A percentile compares a stretch with the other conserved stretches of the same genome.
These are phyloP conservation scores for Druceiella hillmani DNA, from an alignment of 2,888 invertebrate species.

Conservation along the genomic window DNA sequence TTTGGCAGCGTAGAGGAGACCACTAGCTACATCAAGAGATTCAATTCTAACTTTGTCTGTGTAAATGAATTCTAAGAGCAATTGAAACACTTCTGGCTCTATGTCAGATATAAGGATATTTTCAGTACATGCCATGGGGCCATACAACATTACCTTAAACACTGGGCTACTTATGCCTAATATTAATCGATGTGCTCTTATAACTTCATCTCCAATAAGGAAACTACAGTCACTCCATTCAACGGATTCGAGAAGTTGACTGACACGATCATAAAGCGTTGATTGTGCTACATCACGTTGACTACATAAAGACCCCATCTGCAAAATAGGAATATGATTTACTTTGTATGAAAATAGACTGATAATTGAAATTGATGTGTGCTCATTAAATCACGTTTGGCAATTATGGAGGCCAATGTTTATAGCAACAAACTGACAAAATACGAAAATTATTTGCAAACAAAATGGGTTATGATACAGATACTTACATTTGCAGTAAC, in stretches of 20 bases:
- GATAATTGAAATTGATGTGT: no score
- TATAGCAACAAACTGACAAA: no score
- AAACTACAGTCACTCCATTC: slow-evolving; percentile 59
- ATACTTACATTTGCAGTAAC: no score
- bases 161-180: slow-evolving; percentile 62
- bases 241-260: slow-evolving; percentile 42
- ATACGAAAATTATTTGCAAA: no score
- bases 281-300: slow-evolving; percentile 30
- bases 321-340: no score
- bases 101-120: slow-evolving; percentile 54
- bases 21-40: slow-evolving; percentile 55
- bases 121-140: slow-evolving; percentile 48
- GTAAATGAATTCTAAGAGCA: slow-evolving; percentile 57
- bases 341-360: no score
- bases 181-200: slow-evolving; percentile 57
- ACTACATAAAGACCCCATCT: no score
- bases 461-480: no score
- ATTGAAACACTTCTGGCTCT: slow-evolving; percentile 54
- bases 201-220: slow-evolving; percentile 43
- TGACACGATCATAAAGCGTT: slow-evolving; percentile 43
- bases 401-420: no score
- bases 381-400: no score
- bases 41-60: slow-evolving; percentile 52
- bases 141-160: slow-evolving; percentile 64
- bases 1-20: slow-evolving; percentile 57